Conservation (phyloP, 2,888 invertebrate species). For the Hirtodrosophila cameraria region DNA sequence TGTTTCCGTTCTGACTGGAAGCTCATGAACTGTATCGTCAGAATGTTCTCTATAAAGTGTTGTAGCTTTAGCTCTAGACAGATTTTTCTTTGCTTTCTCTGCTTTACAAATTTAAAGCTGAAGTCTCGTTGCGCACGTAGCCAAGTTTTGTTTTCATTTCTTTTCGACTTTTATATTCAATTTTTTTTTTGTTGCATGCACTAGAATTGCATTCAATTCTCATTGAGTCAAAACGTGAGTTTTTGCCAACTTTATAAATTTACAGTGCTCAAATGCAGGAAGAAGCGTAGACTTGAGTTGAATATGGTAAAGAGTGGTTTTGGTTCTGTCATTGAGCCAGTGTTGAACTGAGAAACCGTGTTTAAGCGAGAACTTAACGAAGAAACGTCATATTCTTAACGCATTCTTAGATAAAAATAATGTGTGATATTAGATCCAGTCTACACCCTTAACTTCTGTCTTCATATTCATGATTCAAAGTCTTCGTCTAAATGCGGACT, state of each 20-base stretch:
- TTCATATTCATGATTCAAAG: no score
- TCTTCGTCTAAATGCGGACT: no score
- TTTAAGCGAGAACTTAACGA: no score
- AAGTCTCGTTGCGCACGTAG: conserved; percentile 58
- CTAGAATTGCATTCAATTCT: conserved; percentile 27
- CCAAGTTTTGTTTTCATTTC: conserved; percentile 46
- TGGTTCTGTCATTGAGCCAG: no score
- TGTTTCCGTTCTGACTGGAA: conserved; percentile 12
- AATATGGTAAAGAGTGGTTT: background rate
- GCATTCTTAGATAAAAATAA: no score
- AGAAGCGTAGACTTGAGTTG: conserved; percentile 39
- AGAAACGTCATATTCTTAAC: no score
- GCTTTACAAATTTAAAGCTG: conserved; percentile 18
- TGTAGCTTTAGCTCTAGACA: conserved; percentile 46
- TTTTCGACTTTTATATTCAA: conserved; percentile 45
- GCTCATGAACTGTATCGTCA: conserved; percentile 25
- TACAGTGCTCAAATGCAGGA: conserved; percentile 45
- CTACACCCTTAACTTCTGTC: no score
- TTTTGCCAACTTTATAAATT: conserved; percentile 17
- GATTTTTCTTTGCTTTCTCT: conserved; percentile 62
- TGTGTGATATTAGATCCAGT: no score
- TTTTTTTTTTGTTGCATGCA: conserved; percentile 14
- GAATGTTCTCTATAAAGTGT: conserved; percentile 42
- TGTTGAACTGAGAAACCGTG: no score
- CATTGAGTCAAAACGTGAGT: conserved; percentile 69